Evolutionary conservation across 2,888 invertebrate species (phyloP).

Genomic region (Tineola bisselliella): DNA sequence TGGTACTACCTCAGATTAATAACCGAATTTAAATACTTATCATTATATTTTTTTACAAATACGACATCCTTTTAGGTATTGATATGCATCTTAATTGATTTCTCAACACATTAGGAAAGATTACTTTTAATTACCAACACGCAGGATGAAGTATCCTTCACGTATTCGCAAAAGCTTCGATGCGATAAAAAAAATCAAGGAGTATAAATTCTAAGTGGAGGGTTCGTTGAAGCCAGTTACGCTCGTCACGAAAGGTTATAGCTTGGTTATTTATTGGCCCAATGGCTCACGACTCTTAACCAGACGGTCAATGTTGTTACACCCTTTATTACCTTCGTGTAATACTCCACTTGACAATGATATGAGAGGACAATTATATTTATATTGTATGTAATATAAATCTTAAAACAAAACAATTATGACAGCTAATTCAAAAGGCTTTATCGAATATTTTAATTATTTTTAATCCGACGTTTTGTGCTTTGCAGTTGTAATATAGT

Average conservation of each 20-base stretch:
- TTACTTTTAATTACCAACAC: constrained; percentile 11
- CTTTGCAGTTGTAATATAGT: too few relatives aligned
- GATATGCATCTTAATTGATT: constrained; percentile 12
- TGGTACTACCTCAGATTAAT: too few relatives aligned
- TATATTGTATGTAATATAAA: too few relatives aligned
- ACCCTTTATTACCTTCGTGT: background rate
- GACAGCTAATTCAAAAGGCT: too few relatives aligned
- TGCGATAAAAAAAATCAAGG: constrained; percentile 22
- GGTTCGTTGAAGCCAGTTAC: constrained; percentile 21
- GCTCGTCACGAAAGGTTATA: constrained; percentile 40
- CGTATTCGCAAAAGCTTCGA: constrained; percentile 10
- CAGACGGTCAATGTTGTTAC: background rate
- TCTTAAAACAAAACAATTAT: too few relatives aligned
- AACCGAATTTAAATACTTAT: too few relatives aligned
- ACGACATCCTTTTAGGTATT: background rate
- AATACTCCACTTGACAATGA: background rate
- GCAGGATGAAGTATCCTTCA: constrained; percentile 15
- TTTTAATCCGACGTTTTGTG: too few relatives aligned
- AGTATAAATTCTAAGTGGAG: constrained; percentile 37
- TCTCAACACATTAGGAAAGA: constrained; percentile 12
- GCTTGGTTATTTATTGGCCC: constrained; percentile 31
- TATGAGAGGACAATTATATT: background rate
- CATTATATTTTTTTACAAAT: too few relatives aligned
- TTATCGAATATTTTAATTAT: too few relatives aligned
- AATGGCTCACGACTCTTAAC: constrained; percentile 28